A percentile compares a stretch with the other conserved stretches of the same genome.
Evolutionary conservation across 2,797 vertebrate genomes (phyloP).

Genomic region (Gadopsis bispinosus): DNA sequence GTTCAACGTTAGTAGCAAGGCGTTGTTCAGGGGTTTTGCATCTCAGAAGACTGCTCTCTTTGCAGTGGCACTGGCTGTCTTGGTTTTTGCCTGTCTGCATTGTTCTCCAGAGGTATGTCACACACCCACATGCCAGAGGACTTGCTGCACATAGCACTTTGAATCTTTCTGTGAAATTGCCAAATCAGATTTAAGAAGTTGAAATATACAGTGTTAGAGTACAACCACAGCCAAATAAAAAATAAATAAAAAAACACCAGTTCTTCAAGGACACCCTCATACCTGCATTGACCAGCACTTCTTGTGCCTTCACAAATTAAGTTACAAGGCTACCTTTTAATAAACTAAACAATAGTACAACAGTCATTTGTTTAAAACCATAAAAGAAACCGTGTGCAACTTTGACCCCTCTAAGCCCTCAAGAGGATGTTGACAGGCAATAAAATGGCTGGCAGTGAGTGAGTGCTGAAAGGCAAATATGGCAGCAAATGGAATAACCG

Average conservation of each 20-base stretch:
- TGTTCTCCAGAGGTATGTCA: slow-evolving; percentile 7
- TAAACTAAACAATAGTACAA: not conserved
- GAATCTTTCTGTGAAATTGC: not conserved
- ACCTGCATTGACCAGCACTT: not conserved
- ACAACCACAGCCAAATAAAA: not conserved
- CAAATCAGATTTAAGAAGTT: not conserved
- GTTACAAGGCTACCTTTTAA: not conserved
- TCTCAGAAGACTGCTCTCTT: not conserved
- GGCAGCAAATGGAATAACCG: slow-evolving; percentile 8
- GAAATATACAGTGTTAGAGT: not conserved
- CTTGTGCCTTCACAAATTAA: not conserved
- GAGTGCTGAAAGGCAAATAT: not conserved
- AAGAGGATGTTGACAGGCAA: not conserved
- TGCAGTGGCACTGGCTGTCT: not conserved
- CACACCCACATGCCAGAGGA: slow-evolving; percentile 11
- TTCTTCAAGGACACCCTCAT: not conserved
- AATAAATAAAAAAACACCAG: slow-evolving; percentile 7
- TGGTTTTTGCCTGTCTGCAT: slow-evolving; percentile 8
- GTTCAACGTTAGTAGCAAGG: rapidly evolving
- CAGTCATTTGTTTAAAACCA: not conserved
- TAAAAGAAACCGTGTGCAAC: not conserved
- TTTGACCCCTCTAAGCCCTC: not conserved
- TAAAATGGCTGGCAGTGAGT: slow-evolving; percentile 18
- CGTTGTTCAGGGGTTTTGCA: not conserved
- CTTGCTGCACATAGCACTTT: not conserved